Evolutionary conservation across 2,888 invertebrate genomes (phyloP).

Genomic region (Yponomeuta malinellus): DNA sequence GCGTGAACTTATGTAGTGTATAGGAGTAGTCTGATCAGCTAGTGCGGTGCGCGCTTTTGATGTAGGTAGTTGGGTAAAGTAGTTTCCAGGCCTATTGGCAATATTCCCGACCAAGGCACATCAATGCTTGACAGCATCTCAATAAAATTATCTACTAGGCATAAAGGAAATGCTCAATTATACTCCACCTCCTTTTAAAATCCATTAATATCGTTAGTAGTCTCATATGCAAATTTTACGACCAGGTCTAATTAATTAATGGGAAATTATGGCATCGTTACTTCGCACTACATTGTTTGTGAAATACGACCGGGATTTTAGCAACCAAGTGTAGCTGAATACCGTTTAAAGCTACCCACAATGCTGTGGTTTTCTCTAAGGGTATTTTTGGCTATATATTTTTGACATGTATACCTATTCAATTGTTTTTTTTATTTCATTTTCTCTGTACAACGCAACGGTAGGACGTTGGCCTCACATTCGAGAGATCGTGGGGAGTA

Average conservation of each 20-base stretch:
- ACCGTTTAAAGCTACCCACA: not conserved
- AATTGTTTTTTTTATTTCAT: too few species aligned
- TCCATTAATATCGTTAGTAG: not conserved
- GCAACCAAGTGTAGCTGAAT: not conserved
- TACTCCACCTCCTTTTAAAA: not conserved
- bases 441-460: too few species aligned
- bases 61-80: too few species aligned
- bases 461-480: too few species aligned
- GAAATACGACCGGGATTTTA: not conserved
- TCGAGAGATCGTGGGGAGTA: too few species aligned
- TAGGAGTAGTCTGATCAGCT: too few species aligned
- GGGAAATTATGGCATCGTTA: slow-evolving; percentile 1
- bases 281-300: not conserved
- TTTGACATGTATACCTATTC: too few species aligned
- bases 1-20: too few species aligned
- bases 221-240: not conserved
- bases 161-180: not conserved
- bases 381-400: not conserved
- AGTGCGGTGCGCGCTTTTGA: too few species aligned
- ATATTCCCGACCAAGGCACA: not conserved
- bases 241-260: not conserved
- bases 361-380: not conserved
- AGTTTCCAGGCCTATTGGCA: too few species aligned
- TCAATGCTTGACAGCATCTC: not conserved
- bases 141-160: not conserved